Percentiles rank a stretch among this genome's conserved stretches.
phyloP scores from a whole-genome alignment of 2,888 invertebrate genomes.

The Conus canariensis region DNA sequence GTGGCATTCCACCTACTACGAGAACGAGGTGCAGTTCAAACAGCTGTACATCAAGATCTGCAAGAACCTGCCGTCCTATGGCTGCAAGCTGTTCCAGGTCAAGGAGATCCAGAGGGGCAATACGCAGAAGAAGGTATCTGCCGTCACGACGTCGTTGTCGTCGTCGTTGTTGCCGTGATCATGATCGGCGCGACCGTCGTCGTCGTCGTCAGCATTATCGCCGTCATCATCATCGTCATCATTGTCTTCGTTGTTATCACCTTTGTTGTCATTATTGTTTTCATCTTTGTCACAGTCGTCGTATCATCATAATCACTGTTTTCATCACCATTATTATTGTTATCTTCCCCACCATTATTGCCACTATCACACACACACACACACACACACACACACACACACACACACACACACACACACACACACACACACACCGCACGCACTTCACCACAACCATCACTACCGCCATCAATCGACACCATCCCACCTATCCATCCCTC shows the following conservation, averaged over 20 bases:
- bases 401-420: no score
- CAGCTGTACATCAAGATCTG: conserved; percentile 84
- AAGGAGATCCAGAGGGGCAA: conserved; percentile 83
- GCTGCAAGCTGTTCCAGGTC: conserved; percentile 83
- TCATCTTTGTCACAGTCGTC: not conserved
- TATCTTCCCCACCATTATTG: no score
- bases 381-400: no score
- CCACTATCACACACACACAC: no score
- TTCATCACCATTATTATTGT: no score
- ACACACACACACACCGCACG: no score
- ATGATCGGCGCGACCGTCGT: not conserved
- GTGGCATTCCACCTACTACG: conserved; percentile 84
- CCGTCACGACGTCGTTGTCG: no score
- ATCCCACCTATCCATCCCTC: not conserved
- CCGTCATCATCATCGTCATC: not conserved
- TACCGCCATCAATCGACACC: no score
- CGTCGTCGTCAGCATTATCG: not conserved
- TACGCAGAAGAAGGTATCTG: conserved; percentile 82
- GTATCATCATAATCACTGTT: no score
- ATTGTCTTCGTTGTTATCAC: not conserved
- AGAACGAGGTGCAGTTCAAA: conserved; percentile 83
- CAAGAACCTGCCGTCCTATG: conserved; percentile 83
- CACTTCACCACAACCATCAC: no score
- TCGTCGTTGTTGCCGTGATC: not conserved
- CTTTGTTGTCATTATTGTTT: not conserved